phyloP scores from a whole-genome alignment of 2,113 vertebrate species.

The Struthidea cinerea region DNA sequence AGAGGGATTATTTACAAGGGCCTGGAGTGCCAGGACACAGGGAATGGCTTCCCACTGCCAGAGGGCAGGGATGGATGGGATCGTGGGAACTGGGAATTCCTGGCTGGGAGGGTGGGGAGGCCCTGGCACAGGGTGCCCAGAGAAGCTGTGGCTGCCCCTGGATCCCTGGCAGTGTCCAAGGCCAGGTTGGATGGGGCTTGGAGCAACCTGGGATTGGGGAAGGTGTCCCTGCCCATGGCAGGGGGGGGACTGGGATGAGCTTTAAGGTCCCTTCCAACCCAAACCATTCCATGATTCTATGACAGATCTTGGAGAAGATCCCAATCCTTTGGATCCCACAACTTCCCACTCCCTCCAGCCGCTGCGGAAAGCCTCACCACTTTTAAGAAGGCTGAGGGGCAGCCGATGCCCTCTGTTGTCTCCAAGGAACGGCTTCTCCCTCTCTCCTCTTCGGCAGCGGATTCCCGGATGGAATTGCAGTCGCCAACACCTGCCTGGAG shows the following conservation, averaged over 20 bases:
- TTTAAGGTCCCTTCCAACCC: neutral
- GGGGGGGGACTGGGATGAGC: rapidly evolving
- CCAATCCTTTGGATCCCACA: rapidly evolving
- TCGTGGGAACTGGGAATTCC: neutral
- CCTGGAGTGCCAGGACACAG: neutral
- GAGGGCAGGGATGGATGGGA: neutral
- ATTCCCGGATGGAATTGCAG: neutral
- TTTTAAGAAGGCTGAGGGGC: neutral
- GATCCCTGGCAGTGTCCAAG: neutral
- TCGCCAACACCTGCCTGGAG: neutral
- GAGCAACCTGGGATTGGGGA: rapidly evolving
- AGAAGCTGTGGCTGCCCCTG: neutral
- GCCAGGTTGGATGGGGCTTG: rapidly evolving
- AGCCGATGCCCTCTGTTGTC: neutral
- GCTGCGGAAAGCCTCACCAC: rapidly evolving
- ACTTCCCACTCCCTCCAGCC: neutral
- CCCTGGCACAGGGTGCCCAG: neutral
- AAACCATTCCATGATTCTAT: rapidly evolving
- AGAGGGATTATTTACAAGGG: neutral
- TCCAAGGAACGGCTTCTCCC: neutral
- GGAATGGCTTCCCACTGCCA: neutral
- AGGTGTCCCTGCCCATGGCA: neutral
- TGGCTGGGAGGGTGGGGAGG: rapidly evolving
- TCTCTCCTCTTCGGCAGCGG: neutral
- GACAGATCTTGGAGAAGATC: neutral